Base-by-base conservation (phyloP, 2,888 invertebrate species). In the Phortica magna region DNA sequence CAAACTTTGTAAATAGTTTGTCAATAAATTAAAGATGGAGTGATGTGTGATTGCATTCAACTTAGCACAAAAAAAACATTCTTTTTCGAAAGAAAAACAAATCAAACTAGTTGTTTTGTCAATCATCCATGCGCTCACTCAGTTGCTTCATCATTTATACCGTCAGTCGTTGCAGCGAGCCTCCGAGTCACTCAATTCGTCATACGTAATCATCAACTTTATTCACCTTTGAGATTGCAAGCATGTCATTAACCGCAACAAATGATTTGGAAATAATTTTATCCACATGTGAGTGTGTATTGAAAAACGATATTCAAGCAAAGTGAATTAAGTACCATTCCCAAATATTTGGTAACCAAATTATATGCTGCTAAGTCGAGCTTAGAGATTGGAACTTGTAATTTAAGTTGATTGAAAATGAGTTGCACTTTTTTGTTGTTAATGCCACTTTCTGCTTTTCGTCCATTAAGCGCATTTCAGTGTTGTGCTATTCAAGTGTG, bases 1-100 rank as follows among this genome's bases (percentile, higher is more conserved):
- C 48, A 68, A 68, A 48, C 43, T 68, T 68, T 68, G 68, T 68
- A 42, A 68, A 68, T 68, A 68, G 43, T 68, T 68, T 68, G 31
- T 7, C 22, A 31, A 39, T 39, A 31, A 31, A 64, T 31, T 22
- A 61, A 19, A 14, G 10, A 48, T 14, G 14, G 48, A 48, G 5
- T 17, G 61, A 61, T 9, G 61, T 42, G n/a, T 19, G 43, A 68
- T 9, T n/a, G 43, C 68, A 67, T 42, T 43, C 43, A 43, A 19
- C 12, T 19, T 64, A 43, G 43, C 43, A 68, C 43, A 68, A 42
- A 43, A 68, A 68, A 42, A 43, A 68, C 42, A 68, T n/a, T 14
- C 19, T 12, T 19, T 22, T 61, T 61, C 22, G 19, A 68, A 68
- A 19, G 10, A 22, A 68, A 64, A 64, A 31, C 19, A 61, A 61